Conservation (phyloP, 2,113 vertebrate species). For the Fregata magnificens region DNA sequence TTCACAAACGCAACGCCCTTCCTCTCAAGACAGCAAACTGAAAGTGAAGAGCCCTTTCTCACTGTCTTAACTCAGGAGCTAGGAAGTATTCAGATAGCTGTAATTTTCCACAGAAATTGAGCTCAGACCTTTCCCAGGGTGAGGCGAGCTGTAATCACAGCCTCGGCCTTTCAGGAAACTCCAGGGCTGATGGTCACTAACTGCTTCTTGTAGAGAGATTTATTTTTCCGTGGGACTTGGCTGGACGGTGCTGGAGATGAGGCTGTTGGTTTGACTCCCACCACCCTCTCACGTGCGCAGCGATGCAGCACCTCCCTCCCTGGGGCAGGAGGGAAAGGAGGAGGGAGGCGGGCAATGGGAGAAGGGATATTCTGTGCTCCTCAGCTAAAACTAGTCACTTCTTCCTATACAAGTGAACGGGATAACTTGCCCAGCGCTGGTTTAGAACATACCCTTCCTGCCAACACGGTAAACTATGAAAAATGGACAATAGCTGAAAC, state of each 20-base stretch:
- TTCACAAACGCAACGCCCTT: neutral
- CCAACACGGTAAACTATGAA: neutral
- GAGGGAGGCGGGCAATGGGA: neutral
- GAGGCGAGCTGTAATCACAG: neutral
- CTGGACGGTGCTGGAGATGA: neutral
- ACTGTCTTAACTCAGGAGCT: neutral
- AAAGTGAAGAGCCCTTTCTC: neutral
- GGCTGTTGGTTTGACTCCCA: neutral
- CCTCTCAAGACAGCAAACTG: neutral
- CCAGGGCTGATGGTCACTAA: neutral
- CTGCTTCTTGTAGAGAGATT: neutral
- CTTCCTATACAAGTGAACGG: accelerated
- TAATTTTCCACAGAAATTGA: neutral
- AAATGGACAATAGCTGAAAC: neutral
- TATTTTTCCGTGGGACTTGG: neutral
- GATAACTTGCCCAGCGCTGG: neutral
- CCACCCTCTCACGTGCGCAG: neutral
- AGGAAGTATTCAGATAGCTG: neutral
- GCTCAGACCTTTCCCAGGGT: neutral
- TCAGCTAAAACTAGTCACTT: neutral
- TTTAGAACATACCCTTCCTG: neutral
- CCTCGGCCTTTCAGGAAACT: neutral
- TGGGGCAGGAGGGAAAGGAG: neutral
- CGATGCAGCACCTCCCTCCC: neutral
- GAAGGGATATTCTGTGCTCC: neutral